A percentile compares a stretch with the other conserved stretches of the same genome.
These are phyloP conservation scores for Scaptomyza caliginosa DNA, from an alignment of 2,888 invertebrate genomes.

Conservation along the genomic window DNA sequence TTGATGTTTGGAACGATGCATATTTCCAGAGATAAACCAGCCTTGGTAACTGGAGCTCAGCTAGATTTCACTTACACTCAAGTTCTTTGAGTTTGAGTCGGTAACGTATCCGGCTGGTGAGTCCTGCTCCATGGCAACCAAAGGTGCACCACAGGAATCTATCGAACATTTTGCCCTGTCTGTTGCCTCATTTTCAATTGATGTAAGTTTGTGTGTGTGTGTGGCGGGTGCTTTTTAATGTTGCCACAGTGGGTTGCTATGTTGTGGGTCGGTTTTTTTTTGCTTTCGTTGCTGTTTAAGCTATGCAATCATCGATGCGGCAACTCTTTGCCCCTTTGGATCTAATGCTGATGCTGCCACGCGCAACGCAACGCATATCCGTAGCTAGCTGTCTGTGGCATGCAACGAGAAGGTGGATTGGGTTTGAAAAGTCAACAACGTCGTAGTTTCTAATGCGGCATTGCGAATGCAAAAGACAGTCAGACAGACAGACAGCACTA, in stretches of 20 bases:
- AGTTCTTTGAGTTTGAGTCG: slow-evolving; percentile 10
- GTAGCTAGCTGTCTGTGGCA: slow-evolving; percentile 30
- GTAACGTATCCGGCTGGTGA: neutral
- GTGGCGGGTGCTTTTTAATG: slow-evolving; percentile 43
- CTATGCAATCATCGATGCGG: slow-evolving; percentile 71
- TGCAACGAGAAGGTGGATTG: neutral
- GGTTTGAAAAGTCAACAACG: slow-evolving; percentile 24
- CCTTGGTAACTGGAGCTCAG: slow-evolving; percentile 8
- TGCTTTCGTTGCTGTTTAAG: slow-evolving; percentile 62
- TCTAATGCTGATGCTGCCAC: slow-evolving; percentile 45
- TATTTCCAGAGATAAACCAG: too few species aligned
- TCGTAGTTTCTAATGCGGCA: slow-evolving; percentile 59
- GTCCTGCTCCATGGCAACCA: slow-evolving; percentile 11
- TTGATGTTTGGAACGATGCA: too few species aligned
- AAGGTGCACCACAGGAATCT: neutral
- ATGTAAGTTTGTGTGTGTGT: slow-evolving; percentile 29
- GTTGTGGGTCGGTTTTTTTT: neutral
- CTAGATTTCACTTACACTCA: slow-evolving; percentile 29
- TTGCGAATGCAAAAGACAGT: slow-evolving; percentile 63
- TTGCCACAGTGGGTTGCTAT: slow-evolving; percentile 1
- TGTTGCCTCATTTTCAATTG: slow-evolving; percentile 66
- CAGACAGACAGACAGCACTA: slow-evolving; percentile 22
- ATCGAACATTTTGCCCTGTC: slow-evolving; percentile 28
- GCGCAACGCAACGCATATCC: slow-evolving; percentile 60
- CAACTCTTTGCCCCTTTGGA: slow-evolving; percentile 38